Evolutionary conservation across 2,113 vertebrate genomes (phyloP), one percentile per base, ranked within the genome.

Genomic region (Arizona elegans): DNA sequence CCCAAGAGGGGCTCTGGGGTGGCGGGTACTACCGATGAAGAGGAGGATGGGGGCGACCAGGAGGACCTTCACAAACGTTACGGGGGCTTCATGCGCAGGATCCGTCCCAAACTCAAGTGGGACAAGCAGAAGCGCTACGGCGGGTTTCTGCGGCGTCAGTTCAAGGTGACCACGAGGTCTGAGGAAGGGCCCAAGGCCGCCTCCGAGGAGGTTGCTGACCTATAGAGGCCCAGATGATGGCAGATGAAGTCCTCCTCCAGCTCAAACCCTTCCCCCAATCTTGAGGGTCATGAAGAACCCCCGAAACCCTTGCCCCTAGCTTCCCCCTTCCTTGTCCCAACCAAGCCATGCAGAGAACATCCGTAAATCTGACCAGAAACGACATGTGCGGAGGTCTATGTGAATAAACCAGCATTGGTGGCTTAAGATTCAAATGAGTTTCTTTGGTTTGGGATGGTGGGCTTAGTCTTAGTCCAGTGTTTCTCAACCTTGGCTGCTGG

Each of bases 101-200:
- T 99, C 96, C 98, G 99, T 3, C 99, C 99, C 92, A 99, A 99
- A 97, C 97, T 99, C 58, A 98, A 98, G 94, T 99, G 99, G 99
- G 98, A 99, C 97, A 99, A 99, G 95, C 98, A 99, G 97, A 99
- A 99, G 96, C 97, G 99, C 29, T 99, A 99, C 9, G 99, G 99
- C 0, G 98, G 99, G 5, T 99, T 99, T 96, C 98, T 99, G 96
- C 97, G 99, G 88, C 98, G 98, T 86, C 99, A 99, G 96, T 99
- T 99, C 98, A 99, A 99, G 97, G 98, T 99, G 93, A 98, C 97
- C 0, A 97, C 98, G 0, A 98, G 99, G 43, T 98, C 99, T 0
- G 98, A 98, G 0, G 98, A 99, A 96, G 98, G 99, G 85, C 98
- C 99, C 55, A 97, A 91, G 12, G 96, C 97, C 92, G 98, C 98